These are phyloP conservation scores for Orchesellides sinensis DNA, from an alignment of 2,888 invertebrate genomes.

Conservation along the genomic window DNA sequence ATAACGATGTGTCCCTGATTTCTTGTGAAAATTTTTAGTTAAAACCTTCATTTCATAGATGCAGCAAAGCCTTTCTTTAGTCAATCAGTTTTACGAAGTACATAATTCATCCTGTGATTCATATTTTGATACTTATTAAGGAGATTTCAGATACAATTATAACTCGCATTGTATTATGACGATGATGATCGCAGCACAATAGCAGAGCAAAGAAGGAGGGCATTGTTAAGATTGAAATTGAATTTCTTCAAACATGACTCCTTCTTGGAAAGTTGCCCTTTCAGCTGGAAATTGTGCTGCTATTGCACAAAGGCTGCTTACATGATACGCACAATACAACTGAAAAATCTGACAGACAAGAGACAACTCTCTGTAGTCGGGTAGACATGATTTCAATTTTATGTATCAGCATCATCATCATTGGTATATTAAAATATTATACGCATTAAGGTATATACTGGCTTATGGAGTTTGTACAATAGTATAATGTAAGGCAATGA, in stretches of 20 bases:
- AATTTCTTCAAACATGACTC: constrained; percentile 39
- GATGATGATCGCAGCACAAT: constrained; percentile 18
- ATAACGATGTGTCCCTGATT: too few relatives aligned
- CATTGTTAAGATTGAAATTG: constrained; percentile 22
- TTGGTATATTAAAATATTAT: constrained; percentile 25
- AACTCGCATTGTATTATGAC: background rate
- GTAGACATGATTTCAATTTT: constrained; percentile 24
- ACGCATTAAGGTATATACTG: background rate
- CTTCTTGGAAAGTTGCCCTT: constrained; percentile 40
- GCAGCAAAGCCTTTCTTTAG: too few relatives aligned
- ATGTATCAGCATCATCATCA: constrained; percentile 23
- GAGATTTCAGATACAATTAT: background rate
- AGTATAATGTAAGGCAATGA: constrained; percentile 21
- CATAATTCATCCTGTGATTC: too few relatives aligned
- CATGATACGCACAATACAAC: too few relatives aligned
- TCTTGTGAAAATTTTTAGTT: too few relatives aligned
- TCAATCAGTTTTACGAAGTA: background rate
- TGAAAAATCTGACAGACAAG: too few relatives aligned
- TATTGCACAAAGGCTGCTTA: too few relatives aligned
- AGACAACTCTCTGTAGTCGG: constrained; percentile 19
- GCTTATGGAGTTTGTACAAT: background rate
- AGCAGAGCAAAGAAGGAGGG: background rate
- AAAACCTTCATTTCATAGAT: too few relatives aligned
- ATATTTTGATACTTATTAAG: background rate
- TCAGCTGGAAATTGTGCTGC: constrained; percentile 31